Conservation (phyloP, 2,888 invertebrate species). For the Melanotus villosus region DNA sequence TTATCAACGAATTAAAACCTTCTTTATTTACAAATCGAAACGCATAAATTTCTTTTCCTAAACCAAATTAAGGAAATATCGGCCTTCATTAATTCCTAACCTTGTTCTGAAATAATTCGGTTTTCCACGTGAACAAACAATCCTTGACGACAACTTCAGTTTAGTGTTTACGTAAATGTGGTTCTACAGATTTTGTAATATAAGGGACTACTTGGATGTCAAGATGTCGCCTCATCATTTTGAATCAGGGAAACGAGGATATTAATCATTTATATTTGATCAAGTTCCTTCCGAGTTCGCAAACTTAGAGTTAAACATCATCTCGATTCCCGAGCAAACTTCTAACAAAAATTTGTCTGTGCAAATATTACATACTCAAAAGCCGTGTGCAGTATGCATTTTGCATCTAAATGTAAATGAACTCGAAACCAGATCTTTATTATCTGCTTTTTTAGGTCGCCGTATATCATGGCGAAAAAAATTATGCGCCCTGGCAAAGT, state of each 20-base stretch:
- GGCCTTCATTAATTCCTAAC: not conserved
- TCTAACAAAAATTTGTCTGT: no score
- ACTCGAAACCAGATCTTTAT: not conserved
- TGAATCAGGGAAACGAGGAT: no score
- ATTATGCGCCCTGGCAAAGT: slow-evolving; percentile 1
- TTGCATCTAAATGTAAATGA: not conserved
- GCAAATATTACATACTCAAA: no score
- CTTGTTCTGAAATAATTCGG: not conserved
- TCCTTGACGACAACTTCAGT: not conserved
- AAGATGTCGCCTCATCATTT: not conserved
- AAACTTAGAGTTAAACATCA: no score
- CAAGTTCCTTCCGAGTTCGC: not conserved
- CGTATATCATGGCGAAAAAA: not conserved
- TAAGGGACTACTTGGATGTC: not conserved
- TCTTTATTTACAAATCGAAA: no score
- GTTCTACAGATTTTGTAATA: not conserved
- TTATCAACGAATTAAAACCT: not conserved
- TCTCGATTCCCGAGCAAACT: no score
- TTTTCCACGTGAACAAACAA: not conserved
- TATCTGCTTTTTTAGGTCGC: not conserved
- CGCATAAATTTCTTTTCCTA: no score
- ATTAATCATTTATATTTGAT: slow-evolving; percentile 1
- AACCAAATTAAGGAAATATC: no score
- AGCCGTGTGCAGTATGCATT: no score
- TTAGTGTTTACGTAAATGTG: not conserved